Evolutionary conservation across 2,888 invertebrate genomes (phyloP).

Genomic region (Alloscopus bannaensis): DNA sequence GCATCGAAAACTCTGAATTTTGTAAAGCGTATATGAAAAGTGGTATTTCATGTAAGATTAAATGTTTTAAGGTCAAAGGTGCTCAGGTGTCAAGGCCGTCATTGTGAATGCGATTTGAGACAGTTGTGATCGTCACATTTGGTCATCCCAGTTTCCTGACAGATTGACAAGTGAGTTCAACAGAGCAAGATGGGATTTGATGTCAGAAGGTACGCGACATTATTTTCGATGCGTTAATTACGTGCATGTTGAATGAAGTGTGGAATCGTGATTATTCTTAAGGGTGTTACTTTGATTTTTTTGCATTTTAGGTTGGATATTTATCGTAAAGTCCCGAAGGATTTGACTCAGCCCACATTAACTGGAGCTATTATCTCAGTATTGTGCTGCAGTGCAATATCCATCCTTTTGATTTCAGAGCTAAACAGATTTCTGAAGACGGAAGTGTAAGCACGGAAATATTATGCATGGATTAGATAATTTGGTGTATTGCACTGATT

Average conservation of each 20-base stretch:
- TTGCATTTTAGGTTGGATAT: slow-evolving; percentile 77
- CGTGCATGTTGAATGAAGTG: neutral
- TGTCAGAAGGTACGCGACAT: slow-evolving; percentile 36
- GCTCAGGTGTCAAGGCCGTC: too few species aligned
- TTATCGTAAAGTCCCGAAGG: slow-evolving; percentile 79
- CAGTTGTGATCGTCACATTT: too few species aligned
- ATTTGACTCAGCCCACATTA: slow-evolving; percentile 79
- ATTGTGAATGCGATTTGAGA: too few species aligned
- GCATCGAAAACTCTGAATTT: too few species aligned
- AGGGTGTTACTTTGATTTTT: neutral
- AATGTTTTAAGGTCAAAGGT: too few species aligned
- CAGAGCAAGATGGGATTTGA: slow-evolving; percentile 57
- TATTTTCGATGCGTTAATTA: neutral
- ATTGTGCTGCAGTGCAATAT: slow-evolving; percentile 77
- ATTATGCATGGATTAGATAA: slow-evolving; percentile 9
- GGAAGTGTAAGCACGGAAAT: slow-evolving; percentile 77
- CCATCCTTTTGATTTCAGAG: slow-evolving; percentile 77
- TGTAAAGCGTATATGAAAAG: too few species aligned
- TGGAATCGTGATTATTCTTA: neutral
- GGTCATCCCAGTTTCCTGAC: too few species aligned
- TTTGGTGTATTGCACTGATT: neutral
- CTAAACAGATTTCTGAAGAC: slow-evolving; percentile 76
- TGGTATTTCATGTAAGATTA: too few species aligned
- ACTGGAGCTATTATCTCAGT: slow-evolving; percentile 79
- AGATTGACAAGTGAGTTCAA: too few species aligned